These are phyloP conservation scores for Stomatorhinus ivindoensis DNA, from an alignment of 2,113 vertebrate species.

Conservation along the genomic window DNA sequence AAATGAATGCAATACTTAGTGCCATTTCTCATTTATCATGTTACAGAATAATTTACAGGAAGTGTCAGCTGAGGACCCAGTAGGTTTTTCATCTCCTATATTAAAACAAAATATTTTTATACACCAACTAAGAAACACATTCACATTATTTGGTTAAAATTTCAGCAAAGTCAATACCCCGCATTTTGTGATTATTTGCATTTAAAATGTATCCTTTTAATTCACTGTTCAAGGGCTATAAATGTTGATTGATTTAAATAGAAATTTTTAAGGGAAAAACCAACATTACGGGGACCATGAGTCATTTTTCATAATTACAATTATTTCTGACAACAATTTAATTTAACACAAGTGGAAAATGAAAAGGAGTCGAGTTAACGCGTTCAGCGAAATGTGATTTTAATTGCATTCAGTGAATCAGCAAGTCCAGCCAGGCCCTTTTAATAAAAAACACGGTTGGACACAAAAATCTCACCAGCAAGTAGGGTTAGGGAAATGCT, in stretches of 20 bases:
- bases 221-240: neutral
- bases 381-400: neutral
- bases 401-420: slow-evolving; percentile 3
- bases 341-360: neutral
- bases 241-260: neutral
- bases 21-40: neutral
- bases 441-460: neutral
- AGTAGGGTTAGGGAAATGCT: neutral
- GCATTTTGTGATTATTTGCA: neutral
- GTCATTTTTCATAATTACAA: slow-evolving; percentile 4
- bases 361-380: neutral
- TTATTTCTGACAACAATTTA: neutral
- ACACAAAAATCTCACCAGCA: neutral
- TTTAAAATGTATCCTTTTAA: neutral
- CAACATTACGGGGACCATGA: neutral
- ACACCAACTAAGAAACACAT: neutral
- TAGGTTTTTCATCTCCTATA: neutral
- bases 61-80: neutral
- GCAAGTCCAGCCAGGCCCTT: neutral
- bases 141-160: neutral
- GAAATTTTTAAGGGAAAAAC: neutral
- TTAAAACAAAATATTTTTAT: neutral
- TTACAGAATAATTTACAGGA: neutral
- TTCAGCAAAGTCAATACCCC: neutral
- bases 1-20: neutral